Evolutionary conservation across 2,888 invertebrate genomes (phyloP), one percentile per base, ranked within the genome.

Genomic region (Eulithis prunata): DNA sequence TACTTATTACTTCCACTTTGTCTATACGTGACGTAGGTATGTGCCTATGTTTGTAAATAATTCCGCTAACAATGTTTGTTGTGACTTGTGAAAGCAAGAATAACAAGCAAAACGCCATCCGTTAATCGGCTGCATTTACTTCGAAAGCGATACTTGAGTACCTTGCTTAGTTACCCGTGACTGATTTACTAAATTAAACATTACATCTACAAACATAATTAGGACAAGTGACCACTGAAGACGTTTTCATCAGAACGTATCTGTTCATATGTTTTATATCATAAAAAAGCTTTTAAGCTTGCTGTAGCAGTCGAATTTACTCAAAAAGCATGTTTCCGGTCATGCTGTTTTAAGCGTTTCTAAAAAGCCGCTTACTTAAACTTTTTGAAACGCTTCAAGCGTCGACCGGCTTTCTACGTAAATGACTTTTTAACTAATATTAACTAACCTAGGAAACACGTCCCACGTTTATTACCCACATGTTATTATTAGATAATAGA

Each of bases 41-140:
- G 69, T 53, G 62, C 55, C 55, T 70, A 66, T 78, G 71, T 81
- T 82, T 81, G 72, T 78, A 81, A 78, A 82, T 72, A 76, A 28
- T 64, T 52, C 57, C 60, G 36, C 53, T 68, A 73, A 75, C 74
- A 78, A 74, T 78, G 77, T 76, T 70, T 72, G 71, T 77, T 78
- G 77, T 77, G 76, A 80, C 77, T 77, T 77, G 78, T 78, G 76
- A 79, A 79, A 78, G 76, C 64, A 67, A 68, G 63, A 69, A 61
- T 67, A 66, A 66, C 69, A 68, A 60, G 68, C 64, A 47, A 58
- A 59, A 72, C 73, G 68, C 70, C 72, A 72, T 75, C 77, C 71
- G 71, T 68, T 75, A 58, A 71, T 72, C 72, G 49, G 32, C 38
- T 21, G 46, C 14, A 54, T 61, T 61, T 38, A 47, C 41, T n/a